Evolutionary conservation across 2,113 vertebrate genomes (phyloP).

Genomic region (Chrysochloris asiatica): DNA sequence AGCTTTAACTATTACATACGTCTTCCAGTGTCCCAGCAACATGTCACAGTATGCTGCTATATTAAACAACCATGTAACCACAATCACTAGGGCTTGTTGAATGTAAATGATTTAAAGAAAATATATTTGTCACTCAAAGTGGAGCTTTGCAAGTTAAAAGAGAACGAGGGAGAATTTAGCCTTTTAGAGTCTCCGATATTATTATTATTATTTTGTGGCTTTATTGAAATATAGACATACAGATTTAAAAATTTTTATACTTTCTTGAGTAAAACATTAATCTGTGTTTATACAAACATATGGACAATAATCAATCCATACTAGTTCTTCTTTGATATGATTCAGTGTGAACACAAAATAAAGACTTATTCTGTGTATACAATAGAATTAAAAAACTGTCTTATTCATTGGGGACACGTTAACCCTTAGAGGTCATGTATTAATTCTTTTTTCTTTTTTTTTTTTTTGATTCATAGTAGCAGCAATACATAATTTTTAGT

Average conservation of each 20-base stretch:
- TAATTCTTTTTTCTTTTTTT: background rate
- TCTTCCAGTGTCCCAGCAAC: too few species aligned
- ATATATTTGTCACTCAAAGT: background rate
- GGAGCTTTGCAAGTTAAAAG: too few species aligned
- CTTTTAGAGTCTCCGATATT: background rate
- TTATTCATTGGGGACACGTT: background rate
- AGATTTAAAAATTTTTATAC: background rate
- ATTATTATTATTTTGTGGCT: background rate
- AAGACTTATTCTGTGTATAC: background rate
- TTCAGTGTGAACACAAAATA: background rate
- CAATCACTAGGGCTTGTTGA: background rate
- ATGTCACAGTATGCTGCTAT: background rate
- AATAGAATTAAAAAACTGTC: background rate
- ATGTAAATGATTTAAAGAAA: background rate
- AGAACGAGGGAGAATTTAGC: background rate
- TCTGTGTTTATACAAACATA: background rate
- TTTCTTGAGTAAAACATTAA: conserved; percentile 7
- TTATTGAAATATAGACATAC: background rate
- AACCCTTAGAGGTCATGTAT: background rate
- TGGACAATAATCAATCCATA: background rate
- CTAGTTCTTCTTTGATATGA: background rate
- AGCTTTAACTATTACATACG: too few species aligned
- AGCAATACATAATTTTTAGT: background rate
- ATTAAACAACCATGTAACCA: background rate
- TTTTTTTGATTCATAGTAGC: background rate